Conservation (phyloP, 2,888 invertebrate species). For the Leucozona laternaria region DNA sequence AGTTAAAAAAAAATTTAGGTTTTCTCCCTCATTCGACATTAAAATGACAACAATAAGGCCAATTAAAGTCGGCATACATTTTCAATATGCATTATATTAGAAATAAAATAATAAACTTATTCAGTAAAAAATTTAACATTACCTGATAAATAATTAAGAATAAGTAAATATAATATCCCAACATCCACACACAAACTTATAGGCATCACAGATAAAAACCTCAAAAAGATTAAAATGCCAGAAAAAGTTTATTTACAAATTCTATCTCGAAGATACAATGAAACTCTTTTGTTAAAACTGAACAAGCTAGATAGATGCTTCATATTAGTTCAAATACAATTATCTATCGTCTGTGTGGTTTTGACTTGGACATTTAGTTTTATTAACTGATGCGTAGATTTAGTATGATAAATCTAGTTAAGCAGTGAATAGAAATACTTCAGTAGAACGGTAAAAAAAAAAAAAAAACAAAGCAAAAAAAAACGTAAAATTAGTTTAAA, state of each 20-base stretch:
- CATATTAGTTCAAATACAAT: constrained; percentile 54
- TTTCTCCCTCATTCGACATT: too few species aligned
- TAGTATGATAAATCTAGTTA: constrained; percentile 63
- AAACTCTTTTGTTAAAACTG: constrained; percentile 52
- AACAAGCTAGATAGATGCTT: constrained; percentile 55
- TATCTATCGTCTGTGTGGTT: constrained; percentile 62
- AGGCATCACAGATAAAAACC: constrained; percentile 22
- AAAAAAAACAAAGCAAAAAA: neutral
- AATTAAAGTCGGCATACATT: too few species aligned
- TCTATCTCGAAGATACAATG: constrained; percentile 60
- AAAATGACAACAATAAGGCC: too few species aligned
- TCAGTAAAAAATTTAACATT: neutral
- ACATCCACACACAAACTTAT: constrained; percentile 30
- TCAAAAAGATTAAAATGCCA: constrained; percentile 58
- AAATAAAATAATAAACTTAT: neutral
- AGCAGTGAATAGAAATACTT: constrained; percentile 47
- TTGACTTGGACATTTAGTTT: constrained; percentile 66
- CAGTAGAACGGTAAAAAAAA: constrained; percentile 42
- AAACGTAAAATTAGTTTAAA: constrained; percentile 27
- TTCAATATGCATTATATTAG: too few species aligned
- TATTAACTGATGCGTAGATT: constrained; percentile 48
- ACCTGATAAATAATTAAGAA: neutral
- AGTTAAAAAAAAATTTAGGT: too few species aligned
- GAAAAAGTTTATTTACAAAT: constrained; percentile 64
- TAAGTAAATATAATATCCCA: constrained; percentile 39